These are phyloP conservation scores for Myripristis murdjan DNA, from an alignment of 2,797 vertebrate species.

Conservation along the genomic window DNA sequence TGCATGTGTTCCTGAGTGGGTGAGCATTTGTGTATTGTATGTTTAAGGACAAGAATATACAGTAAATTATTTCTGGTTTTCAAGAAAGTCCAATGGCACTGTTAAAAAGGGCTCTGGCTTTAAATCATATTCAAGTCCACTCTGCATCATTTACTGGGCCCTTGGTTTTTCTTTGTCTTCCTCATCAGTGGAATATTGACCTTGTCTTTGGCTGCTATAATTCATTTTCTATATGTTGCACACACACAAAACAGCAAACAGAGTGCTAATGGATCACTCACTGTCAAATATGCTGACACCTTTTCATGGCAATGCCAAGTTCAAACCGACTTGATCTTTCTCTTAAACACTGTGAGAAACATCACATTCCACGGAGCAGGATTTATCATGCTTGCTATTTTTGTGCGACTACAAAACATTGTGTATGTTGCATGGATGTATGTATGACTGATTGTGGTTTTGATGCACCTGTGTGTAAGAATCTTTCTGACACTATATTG, in stretches of 20 bases:
- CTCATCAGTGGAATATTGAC: neutral
- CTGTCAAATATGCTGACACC: slow-evolving; percentile 7
- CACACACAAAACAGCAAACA: neutral
- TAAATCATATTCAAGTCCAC: neutral
- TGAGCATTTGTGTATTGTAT: slow-evolving; percentile 17
- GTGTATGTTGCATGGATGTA: neutral
- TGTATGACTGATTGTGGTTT: slow-evolving; percentile 2
- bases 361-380: neutral
- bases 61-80: neutral
- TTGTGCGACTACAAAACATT: no score
- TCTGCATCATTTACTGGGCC: neutral
- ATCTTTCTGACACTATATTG: neutral
- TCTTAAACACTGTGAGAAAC: neutral
- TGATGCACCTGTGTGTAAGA: neutral
- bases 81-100: neutral
- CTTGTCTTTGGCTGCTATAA: neutral
- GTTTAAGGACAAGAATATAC: neutral
- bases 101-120: neutral
- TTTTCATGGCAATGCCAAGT: slow-evolving; percentile 11
- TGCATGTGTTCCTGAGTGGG: slow-evolving; percentile 13
- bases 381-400: neutral
- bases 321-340: slow-evolving; percentile 3
- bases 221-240: slow-evolving; percentile 3
- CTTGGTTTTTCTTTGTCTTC: neutral
- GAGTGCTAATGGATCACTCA: slow-evolving; percentile 19